phyloP scores from a whole-genome alignment of 1,140 invertebrate genomes.

The Euborellia annulipes region DNA sequence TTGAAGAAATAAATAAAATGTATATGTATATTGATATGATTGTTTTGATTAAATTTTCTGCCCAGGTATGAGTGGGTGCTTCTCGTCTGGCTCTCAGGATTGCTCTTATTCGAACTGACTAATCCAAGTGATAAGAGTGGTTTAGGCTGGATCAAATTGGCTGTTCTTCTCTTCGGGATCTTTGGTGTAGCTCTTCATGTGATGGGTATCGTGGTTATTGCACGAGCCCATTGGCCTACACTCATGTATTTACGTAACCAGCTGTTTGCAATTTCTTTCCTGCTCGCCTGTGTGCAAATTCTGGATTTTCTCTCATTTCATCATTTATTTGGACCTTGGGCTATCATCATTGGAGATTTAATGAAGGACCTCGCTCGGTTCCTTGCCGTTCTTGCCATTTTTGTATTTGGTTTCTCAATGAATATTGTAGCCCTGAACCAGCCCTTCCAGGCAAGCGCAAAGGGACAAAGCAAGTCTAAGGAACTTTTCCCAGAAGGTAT shows the following conservation, averaged over 20 bases:
- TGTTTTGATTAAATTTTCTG: too few relatives aligned
- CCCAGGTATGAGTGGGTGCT: constrained; percentile 87
- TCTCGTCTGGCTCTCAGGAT: constrained; percentile 86
- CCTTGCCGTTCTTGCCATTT: constrained; percentile 90
- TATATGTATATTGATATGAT: too few relatives aligned
- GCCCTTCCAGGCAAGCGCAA: constrained; percentile 68
- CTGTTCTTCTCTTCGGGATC: constrained; percentile 83
- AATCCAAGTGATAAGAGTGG: constrained; percentile 92
- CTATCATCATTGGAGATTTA: constrained; percentile 76
- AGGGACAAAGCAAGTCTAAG: too few relatives aligned
- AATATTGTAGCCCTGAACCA: constrained; percentile 92
- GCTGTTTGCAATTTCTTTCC: constrained; percentile 83
- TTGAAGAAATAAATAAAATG: too few relatives aligned
- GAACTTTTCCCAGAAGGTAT: constrained; percentile 66
- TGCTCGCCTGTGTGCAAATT: constrained; percentile 92
- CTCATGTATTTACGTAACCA: constrained; percentile 89
- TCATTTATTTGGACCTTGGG: constrained; percentile 97
- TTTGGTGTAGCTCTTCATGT: constrained; percentile 84
- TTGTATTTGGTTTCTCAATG: constrained; percentile 97
- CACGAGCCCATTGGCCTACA: constrained; percentile 57
- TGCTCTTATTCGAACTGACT: constrained; percentile 88
- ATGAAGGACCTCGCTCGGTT: constrained; percentile 89
- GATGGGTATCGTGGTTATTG: constrained; percentile 52
- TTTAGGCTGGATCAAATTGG: constrained; percentile 80
- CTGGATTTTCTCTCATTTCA: constrained; percentile 95